Conservation (phyloP, 2,113 vertebrate genomes). For the Ceuthmochares aereus region DNA sequence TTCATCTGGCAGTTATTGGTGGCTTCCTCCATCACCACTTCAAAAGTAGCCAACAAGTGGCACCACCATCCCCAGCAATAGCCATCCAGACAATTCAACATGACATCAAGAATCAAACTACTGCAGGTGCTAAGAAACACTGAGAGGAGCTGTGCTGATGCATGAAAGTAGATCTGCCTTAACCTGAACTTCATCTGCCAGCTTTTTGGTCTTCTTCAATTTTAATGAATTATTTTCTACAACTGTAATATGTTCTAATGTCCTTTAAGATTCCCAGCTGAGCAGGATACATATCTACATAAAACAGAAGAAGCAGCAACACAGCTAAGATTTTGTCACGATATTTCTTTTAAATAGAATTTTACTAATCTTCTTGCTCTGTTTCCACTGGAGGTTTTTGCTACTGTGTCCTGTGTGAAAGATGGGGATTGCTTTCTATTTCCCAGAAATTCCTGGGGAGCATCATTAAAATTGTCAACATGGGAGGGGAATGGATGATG, state of each 20-base stretch:
- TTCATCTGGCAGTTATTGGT: not conserved
- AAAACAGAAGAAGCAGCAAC: not conserved
- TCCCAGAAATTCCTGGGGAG: not conserved
- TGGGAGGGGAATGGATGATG: not conserved
- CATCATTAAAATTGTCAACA: not conserved
- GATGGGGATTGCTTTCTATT: not conserved
- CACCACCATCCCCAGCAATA: not conserved
- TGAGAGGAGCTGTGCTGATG: not conserved
- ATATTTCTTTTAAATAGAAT: not conserved
- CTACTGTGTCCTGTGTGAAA: not conserved
- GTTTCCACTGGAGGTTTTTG: not conserved
- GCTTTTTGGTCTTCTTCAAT: not conserved
- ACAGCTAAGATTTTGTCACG: not conserved
- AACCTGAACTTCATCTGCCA: not conserved
- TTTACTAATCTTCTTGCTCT: not conserved
- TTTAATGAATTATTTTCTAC: not conserved
- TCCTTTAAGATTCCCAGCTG: not conserved
- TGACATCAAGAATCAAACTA: not conserved
- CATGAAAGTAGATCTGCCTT: not conserved
- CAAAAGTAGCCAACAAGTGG: not conserved
- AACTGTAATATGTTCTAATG: not conserved
- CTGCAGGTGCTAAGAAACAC: not conserved
- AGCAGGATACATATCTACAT: not conserved
- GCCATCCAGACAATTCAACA: not conserved
- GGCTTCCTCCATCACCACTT: not conserved